Base-by-base conservation (phyloP, 2,888 invertebrate genomes). In the Calliopum simillimum region DNA sequence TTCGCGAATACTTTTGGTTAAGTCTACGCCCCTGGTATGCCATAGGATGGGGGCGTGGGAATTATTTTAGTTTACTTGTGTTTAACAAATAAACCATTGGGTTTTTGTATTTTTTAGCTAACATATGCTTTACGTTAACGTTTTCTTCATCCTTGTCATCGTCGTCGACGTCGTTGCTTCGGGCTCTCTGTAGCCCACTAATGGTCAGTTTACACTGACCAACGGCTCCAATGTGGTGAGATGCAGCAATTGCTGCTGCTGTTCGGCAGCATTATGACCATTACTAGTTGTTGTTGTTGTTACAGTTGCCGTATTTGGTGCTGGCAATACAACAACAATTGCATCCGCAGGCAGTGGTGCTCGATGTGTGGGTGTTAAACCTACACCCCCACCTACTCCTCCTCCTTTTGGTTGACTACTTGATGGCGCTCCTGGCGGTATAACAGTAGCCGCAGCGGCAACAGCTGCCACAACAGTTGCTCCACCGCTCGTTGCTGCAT, bases 141-240 rank as follows among this genome's bases (percentile, higher is more conserved):
- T 33, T 4, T 33, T 33, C 33, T 33, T 33, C 8, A 33, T 33
- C 8, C 33, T 33, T 33, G 8, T 33, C 5, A 8, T 33, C 51
- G 64, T 19, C 51, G 43, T 33, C 8, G 8, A 8, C 5, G 33
- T 33, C 51, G 64, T 19, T 53, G 43, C 47, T 33, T 13, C 16
- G n/a, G 12, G 56, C 33, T 44, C 44, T n/a, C 46, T 12, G 4
- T 25, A 62, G 75, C 76, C 79, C 78, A 78, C 77, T 6, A 33
- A 33, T 33, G 83, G 82, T 83, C 84, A 83, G 79, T 83, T 83
- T 68, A 83, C 82, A 76, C 83, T 83, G 76, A 83, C 83, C 80
- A 83, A 76, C 58, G 82, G 84, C 75, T 83, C 82, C 73, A 80
- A 77, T 72, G 76, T 68, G 70, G 73, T 72, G 71, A 75, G 70